Evolutionary conservation across 2,888 invertebrate species (phyloP), one percentile per base, ranked within the genome.

Genomic region (Caenorhabditis sinica): DNA sequence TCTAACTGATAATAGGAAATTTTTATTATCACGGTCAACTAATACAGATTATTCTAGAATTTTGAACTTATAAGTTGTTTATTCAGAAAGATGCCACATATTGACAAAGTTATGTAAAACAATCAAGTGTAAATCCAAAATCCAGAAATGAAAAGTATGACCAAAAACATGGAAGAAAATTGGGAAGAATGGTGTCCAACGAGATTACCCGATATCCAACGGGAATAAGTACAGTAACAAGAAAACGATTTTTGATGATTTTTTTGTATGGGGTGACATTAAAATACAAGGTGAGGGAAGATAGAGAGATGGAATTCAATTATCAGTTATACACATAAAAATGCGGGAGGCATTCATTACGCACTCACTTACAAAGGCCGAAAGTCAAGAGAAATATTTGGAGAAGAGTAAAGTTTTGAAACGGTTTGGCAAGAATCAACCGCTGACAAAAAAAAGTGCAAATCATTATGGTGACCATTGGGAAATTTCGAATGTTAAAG

Each of bases 211-310:
- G 79, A 79, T 65, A 53, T 25, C 43, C 45, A 79, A 79, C 79
- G 79, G 79, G 79, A 79, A 72, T 68, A 73, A 76, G 36, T 79
- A 65, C 71, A 72, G 51, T 79, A 72, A 72, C 61, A 79, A 71
- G 23, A 33, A 60, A 58, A 58, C 33, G 20, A 28, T 9, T 25
- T 43, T 23, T 60, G 60, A 45, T 63, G 40, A 69, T 63, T 79
- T 63, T 69, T 71, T 40, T 13, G 76, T 51, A 60, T 76, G 58
- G 60, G 60, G 60, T 45, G 60, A 68, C 36, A 61, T 58, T 15
- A 65, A 58, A 63, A 66, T 56, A 56, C 56, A 36, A 33, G 30
- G 58, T 20, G 28, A 33, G 61, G 8, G 20, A 15, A n/a, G 23
- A 30, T 5, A 60, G 33, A 71, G 28, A 40, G 45, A 65, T 11